Evolutionary conservation across 2,888 invertebrate genomes (phyloP), one percentile per base, ranked within the genome.

Genomic region (Prosapia bicincta): DNA sequence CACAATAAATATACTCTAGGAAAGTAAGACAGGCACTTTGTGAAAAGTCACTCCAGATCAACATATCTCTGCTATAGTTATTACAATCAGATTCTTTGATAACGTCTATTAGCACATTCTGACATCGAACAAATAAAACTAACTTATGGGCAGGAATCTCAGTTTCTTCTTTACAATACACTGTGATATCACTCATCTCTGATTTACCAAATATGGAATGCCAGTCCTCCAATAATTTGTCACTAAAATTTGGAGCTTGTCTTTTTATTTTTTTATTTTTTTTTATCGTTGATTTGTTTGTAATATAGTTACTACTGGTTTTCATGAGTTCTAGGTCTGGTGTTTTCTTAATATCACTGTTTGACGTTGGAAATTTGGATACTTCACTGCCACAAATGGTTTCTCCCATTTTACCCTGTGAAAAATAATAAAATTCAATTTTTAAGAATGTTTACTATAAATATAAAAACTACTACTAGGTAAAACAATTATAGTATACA

Each of bases 81-180:
- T 20, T 20, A 26, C 67, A 66, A 30, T 76, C 78, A 10, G 70
- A 71, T 68, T 78, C 76, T 70, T 26, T 68, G 5, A 81, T 79
- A 28, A 84, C 78, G 75, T 85, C 85, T n/a, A 82, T 77, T 43
- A 86, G 78, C 70, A 87, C 82, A 43, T 81, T 80, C n/a, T 85
- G 83, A 78, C 86, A 87, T 24, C 86, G 84, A 3, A 84, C 84
- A 78, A 82, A 81, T 20, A 87, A 81, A 6, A 88, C 84, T 30
- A 87, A 79, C 80, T 83, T 85, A 78, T 88, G 88, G 66, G 83
- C 84, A 81, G 83, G 84, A 78, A 87, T 84, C 38, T 84, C 81
- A 76, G 81, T 82, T 69, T 83, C 82, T 74, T 83, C 81, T 69
- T 84, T 83, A 1, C 84, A 83, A 75, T 83, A 82, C 38, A 87